Conservation (phyloP, 2,888 invertebrate species). For the Stenichneumon culpator region DNA sequence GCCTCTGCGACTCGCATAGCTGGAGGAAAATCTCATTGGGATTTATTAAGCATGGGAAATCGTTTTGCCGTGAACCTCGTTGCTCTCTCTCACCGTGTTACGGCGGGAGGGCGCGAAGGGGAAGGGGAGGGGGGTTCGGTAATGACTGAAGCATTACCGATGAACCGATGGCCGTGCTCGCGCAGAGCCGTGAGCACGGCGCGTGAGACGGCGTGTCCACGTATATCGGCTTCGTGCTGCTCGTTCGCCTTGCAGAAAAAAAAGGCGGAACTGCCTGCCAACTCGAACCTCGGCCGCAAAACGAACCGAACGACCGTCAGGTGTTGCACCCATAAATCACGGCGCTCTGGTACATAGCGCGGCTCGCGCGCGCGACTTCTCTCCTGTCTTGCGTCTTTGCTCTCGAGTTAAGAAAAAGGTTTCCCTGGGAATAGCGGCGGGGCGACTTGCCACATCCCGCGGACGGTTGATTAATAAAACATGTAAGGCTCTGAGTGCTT, state of each 20-base stretch:
- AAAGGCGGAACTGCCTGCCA: conserved; percentile 79
- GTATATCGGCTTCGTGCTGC: conserved; percentile 7
- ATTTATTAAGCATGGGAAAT: conserved; percentile 81
- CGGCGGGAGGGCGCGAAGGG: no score
- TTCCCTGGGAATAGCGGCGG: conserved; percentile 40
- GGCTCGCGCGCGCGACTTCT: conserved; percentile 53
- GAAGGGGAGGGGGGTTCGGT: conserved; percentile 50
- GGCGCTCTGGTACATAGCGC: conserved; percentile 31
- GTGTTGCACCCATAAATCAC: conserved; percentile 83
- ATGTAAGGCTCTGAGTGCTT: conserved; percentile 50
- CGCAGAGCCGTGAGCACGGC: conserved; percentile 38
- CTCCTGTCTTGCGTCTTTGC: conserved; percentile 31
- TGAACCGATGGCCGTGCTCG: conserved; percentile 70
- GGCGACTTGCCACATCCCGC: conserved; percentile 35
- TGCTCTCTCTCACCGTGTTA: conserved; percentile 23
- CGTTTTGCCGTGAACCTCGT: conserved; percentile 68
- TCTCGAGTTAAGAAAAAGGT: conserved; percentile 10
- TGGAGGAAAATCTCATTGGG: conserved; percentile 77
- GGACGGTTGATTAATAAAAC: conserved; percentile 78
- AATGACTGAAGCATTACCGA: conserved; percentile 81
- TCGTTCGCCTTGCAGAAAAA: conserved; percentile 68
- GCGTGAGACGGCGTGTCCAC: conserved; percentile 24
- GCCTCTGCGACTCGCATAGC: background rate
- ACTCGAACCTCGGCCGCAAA: conserved; percentile 76
- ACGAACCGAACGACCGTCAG: conserved; percentile 81